phyloP scores from a whole-genome alignment of 2,113 vertebrate species.

The Cryptomyrus ogoouensis region DNA sequence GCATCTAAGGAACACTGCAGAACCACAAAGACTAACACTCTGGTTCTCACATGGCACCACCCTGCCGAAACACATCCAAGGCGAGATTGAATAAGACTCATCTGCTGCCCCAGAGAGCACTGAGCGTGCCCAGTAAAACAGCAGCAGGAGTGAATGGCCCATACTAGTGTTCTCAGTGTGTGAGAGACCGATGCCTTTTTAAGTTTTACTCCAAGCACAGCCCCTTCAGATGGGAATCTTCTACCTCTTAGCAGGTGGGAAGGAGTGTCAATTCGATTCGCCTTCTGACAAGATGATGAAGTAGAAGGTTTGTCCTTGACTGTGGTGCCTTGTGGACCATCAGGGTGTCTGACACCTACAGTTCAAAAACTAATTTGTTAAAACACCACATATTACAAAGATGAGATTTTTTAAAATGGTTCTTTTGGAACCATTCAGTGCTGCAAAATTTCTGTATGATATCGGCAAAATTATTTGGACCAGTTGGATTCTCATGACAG shows the following conservation, averaged over 20 bases:
- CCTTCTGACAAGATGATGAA: neutral
- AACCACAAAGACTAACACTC: neutral
- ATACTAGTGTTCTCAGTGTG: neutral
- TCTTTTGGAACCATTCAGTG: neutral
- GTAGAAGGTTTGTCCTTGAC: neutral
- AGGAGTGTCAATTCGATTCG: neutral
- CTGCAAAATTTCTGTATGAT: neutral
- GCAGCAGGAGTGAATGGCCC: neutral
- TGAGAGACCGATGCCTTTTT: neutral
- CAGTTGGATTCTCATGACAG: neutral
- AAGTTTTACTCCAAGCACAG: neutral
- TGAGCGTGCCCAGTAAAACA: neutral
- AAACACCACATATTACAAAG: neutral
- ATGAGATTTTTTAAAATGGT: neutral
- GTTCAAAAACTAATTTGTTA: neutral
- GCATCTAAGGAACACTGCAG: neutral
- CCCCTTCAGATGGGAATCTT: neutral
- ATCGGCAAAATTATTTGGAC: neutral
- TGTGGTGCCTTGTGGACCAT: neutral
- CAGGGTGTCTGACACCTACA: neutral
- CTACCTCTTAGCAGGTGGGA: neutral
- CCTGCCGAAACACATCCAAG: neutral
- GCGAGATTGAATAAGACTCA: neutral
- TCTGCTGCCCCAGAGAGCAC: neutral
- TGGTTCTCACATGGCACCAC: neutral